Conservation (phyloP, 2,113 vertebrate species). For the Ptilorrhoa leucosticta region DNA sequence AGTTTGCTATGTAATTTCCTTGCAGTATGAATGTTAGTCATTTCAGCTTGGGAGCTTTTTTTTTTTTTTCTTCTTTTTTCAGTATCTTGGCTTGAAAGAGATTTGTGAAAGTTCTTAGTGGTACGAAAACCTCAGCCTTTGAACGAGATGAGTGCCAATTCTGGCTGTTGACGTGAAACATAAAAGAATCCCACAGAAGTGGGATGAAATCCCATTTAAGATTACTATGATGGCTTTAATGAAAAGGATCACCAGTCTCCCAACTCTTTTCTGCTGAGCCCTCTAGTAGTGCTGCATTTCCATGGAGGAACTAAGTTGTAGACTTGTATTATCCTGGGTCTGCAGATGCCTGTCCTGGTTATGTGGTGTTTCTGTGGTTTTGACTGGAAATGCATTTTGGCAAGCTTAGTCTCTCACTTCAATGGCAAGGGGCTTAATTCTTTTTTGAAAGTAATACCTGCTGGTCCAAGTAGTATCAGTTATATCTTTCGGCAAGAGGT, state of each 20-base stretch:
- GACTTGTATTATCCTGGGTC: not conserved
- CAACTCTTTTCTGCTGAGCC: not conserved
- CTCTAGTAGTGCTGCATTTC: not conserved
- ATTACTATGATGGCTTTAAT: not conserved
- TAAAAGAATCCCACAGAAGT: not conserved
- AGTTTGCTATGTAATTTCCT: not conserved
- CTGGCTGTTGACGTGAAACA: not conserved
- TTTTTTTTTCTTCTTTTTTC: not conserved
- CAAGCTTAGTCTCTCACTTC: not conserved
- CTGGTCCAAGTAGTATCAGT: not conserved
- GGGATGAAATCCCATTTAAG: conserved; percentile 10
- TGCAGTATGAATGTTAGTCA: not conserved
- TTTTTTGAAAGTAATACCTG: not conserved
- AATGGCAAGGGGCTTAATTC: not conserved
- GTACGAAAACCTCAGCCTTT: not conserved
- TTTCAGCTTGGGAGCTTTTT: not conserved
- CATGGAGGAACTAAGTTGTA: not conserved
- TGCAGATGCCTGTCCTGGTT: not conserved
- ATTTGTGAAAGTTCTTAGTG: not conserved
- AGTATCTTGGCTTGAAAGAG: not conserved
- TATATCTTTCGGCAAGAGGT: not conserved
- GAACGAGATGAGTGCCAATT: not conserved
- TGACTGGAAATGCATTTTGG: not conserved
- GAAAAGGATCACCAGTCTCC: not conserved
- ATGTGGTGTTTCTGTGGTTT: not conserved